A percentile compares a stretch with the other conserved stretches of the same genome.
Evolutionary conservation across 2,113 vertebrate species (phyloP).

Genomic region (Sula dactylatra): DNA sequence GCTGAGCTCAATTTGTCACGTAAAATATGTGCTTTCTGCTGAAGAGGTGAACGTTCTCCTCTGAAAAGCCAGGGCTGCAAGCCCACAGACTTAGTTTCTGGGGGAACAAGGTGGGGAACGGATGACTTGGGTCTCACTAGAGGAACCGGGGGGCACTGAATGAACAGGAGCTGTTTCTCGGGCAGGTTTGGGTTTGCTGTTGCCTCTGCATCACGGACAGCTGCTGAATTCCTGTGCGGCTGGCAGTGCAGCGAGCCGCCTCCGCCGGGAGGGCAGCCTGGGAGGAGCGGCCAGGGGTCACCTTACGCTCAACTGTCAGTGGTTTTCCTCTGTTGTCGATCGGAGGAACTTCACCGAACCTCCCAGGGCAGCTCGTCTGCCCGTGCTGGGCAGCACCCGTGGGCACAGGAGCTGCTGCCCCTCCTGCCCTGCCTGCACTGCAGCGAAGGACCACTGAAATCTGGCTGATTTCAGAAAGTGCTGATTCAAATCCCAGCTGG

Average conservation of each 20-base stretch:
- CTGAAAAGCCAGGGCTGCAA: not conserved
- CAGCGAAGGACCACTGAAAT: not conserved
- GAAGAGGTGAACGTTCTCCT: not conserved
- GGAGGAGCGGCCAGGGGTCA: not conserved
- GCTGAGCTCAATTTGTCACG: not conserved
- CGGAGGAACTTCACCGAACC: not conserved
- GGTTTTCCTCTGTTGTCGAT: not conserved
- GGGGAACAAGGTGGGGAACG: not conserved
- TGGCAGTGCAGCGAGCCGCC: not conserved
- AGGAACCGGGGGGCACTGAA: fast-evolving
- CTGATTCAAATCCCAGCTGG: not conserved
- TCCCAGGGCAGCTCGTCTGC: not conserved
- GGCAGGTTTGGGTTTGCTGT: not conserved
- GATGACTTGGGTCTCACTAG: fast-evolving
- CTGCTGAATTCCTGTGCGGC: not conserved
- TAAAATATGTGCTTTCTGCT: not conserved
- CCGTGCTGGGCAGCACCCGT: not conserved
- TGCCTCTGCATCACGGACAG: not conserved
- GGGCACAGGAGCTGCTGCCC: not conserved
- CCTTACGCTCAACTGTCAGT: not conserved
- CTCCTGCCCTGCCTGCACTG: not conserved
- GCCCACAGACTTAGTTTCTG: not conserved
- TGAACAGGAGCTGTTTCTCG: not conserved
- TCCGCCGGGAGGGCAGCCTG: fast-evolving
- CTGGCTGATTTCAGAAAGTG: not conserved